Conservation (phyloP, 2,113 vertebrate species). For the Tringa solitaria region DNA sequence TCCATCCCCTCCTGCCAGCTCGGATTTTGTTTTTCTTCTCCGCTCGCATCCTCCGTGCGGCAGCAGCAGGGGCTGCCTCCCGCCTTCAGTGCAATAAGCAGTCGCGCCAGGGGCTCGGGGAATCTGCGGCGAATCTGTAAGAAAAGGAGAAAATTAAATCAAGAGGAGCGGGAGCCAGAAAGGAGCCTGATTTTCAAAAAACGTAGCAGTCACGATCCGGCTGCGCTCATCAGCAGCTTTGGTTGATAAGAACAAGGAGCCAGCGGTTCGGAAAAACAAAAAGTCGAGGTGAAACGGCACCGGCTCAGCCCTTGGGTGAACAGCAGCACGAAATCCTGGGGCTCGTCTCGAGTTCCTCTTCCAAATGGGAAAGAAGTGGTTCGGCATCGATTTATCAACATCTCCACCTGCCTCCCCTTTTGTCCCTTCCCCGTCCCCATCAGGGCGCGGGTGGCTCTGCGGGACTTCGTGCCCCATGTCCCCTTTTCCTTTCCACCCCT, state of each 20-base stretch:
- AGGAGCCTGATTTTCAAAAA: background rate
- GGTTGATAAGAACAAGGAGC: background rate
- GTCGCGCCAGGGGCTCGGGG: background rate
- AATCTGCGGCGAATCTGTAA: background rate
- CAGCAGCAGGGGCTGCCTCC: slow-evolving; percentile 1
- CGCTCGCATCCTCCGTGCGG: accelerated
- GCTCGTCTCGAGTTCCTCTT: background rate
- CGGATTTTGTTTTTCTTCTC: background rate
- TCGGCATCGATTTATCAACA: background rate
- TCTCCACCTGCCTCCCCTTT: background rate
- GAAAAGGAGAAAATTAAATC: background rate
- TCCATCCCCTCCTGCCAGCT: background rate
- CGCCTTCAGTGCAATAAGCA: background rate
- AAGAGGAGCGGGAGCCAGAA: background rate
- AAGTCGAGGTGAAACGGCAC: accelerated
- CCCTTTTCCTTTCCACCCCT: background rate
- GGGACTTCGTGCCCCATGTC: background rate
- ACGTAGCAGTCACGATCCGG: background rate
- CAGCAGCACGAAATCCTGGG: accelerated
- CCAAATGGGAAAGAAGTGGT: background rate
- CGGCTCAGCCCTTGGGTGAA: background rate
- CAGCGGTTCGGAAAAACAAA: accelerated
- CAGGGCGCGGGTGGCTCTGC: accelerated
- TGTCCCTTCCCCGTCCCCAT: background rate
- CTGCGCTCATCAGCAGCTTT: background rate